Conservation (phyloP, 2,888 invertebrate genomes). For the Drepana falcataria region DNA sequence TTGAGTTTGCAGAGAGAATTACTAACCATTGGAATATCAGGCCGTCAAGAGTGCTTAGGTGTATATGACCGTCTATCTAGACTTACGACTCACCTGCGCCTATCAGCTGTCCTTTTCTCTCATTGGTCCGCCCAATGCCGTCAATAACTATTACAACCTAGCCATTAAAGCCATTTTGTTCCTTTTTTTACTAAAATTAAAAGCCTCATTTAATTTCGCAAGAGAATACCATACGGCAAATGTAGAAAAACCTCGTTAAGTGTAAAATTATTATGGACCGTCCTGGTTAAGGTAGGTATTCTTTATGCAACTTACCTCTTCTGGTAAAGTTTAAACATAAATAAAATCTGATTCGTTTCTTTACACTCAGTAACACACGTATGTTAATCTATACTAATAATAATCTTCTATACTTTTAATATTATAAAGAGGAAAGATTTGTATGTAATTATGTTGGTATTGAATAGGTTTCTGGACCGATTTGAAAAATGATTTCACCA, state of each 20-base stretch:
- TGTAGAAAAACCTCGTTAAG: neutral
- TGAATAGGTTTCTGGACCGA: no score
- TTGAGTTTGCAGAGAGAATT: no score
- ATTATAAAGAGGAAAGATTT: no score
- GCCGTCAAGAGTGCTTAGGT: no score
- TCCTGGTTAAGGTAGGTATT: neutral
- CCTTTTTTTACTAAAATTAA: neutral
- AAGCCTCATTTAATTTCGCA: neutral
- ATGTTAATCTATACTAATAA: neutral
- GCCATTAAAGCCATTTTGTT: conserved; percentile 1
- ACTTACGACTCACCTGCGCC: conserved; percentile 31
- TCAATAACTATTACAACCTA: conserved; percentile 24
- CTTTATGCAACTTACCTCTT: neutral
- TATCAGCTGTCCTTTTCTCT: conserved; percentile 31
- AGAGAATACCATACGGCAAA: neutral
- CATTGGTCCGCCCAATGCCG: conserved; percentile 26
- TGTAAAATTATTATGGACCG: neutral
- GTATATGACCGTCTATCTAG: no score
- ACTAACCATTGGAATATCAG: no score
- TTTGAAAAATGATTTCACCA: no score
- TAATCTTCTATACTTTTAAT: no score
- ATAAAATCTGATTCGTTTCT: neutral
- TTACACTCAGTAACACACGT: conserved; percentile 1
- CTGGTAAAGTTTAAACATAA: neutral
- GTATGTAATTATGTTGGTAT: no score